Percentiles rank a stretch among this genome's conserved stretches.
Evolutionary conservation across 2,113 vertebrate species (phyloP).

Genomic region (Coptodon bakossiorum): DNA sequence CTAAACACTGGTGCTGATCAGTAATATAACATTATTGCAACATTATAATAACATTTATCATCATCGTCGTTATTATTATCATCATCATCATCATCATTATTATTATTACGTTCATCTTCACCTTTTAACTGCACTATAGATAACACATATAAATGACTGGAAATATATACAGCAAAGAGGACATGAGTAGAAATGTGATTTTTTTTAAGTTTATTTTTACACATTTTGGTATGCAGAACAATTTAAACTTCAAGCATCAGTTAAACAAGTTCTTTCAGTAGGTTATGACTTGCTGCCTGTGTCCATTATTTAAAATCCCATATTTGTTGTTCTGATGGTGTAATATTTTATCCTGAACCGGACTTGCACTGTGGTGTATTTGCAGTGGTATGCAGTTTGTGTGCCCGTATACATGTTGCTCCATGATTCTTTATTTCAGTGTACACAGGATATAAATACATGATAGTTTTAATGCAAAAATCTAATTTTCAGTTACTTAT

Average conservation of each 20-base stretch:
- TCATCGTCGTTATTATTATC: fast-evolving
- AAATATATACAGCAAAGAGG: neutral
- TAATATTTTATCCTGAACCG: neutral
- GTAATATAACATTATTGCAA: neutral
- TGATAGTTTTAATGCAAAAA: neutral
- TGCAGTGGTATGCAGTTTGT: neutral
- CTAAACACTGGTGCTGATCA: neutral
- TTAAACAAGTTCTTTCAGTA: neutral
- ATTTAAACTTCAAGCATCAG: neutral
- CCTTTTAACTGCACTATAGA: neutral
- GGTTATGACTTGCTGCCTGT: neutral
- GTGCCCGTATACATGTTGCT: neutral
- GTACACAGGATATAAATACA: neutral
- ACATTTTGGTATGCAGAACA: neutral
- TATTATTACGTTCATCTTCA: neutral
- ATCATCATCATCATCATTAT: neutral
- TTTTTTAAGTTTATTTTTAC: neutral
- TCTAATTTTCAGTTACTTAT: neutral
- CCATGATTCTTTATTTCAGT: neutral
- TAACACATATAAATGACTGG: neutral
- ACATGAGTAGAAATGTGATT: neutral
- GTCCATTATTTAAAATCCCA: neutral
- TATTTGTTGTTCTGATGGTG: neutral
- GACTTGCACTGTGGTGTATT: neutral
- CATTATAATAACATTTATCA: neutral